These are phyloP conservation scores for Serinus canaria DNA, from an alignment of 2,113 vertebrate genomes.

Conservation along the genomic window DNA sequence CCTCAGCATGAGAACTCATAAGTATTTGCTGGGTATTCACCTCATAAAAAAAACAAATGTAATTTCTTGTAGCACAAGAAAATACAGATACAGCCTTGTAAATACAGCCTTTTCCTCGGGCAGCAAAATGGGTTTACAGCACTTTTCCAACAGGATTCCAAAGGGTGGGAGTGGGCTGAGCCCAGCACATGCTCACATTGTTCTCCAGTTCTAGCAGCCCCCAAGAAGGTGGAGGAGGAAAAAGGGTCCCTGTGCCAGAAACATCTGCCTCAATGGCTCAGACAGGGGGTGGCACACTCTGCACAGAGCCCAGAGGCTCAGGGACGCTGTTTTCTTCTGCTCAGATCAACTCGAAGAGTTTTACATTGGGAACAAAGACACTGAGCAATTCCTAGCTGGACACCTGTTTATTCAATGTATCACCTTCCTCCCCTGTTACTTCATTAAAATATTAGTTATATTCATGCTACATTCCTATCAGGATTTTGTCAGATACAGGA, in stretches of 20 bases:
- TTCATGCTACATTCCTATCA: not conserved
- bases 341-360: not conserved
- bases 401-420: slow-evolving; percentile 6
- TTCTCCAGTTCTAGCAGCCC: not conserved
- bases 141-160: not conserved
- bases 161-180: not conserved
- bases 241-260: not conserved
- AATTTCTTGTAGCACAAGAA: not conserved
- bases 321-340: not conserved
- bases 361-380: not conserved
- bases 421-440: not conserved
- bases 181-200: not conserved
- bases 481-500: not conserved
- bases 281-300: not conserved
- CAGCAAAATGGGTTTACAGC: not conserved
- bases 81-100: not conserved
- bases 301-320: not conserved
- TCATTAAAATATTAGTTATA: not conserved
- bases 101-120: not conserved
- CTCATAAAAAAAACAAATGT: not conserved
- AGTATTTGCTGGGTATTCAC: not conserved
- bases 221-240: not conserved
- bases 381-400: not conserved
- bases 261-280: not conserved
- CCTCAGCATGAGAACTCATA: not conserved